Conservation (phyloP, 2,113 vertebrate genomes). For the Dasyprocta punctata region DNA sequence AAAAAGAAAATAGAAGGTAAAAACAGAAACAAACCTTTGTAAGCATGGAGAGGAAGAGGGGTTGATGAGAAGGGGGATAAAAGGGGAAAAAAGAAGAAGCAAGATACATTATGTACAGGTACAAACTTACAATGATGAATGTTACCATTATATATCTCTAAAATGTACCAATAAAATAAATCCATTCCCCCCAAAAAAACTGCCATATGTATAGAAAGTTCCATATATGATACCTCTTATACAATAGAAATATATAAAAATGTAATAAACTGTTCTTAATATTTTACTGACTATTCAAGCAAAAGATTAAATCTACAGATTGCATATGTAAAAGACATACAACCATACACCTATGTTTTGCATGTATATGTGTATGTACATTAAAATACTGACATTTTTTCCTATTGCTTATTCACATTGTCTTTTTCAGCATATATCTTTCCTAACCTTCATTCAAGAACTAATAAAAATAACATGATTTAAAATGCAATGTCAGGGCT, state of each 20-base stretch:
- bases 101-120: background rate
- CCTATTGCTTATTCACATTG: slow-evolving; percentile 21
- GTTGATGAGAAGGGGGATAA: background rate
- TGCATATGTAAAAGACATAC: background rate
- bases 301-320: background rate
- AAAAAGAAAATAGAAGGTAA: background rate
- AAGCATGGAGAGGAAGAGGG: background rate
- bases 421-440: background rate
- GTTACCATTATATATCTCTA: background rate
- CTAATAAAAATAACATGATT: slow-evolving; percentile 21
- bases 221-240: background rate
- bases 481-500: slow-evolving; percentile 3
- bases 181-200: background rate
- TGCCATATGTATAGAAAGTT: background rate
- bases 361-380: background rate
- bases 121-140: background rate
- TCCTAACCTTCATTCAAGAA: background rate
- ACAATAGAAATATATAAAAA: background rate
- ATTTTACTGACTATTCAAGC: slow-evolving; percentile 5
- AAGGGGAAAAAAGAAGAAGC: background rate
- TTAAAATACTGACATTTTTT: background rate
- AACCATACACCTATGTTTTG: background rate
- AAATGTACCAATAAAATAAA: background rate
- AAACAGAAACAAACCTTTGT: background rate
- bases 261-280: background rate